Evolutionary conservation across 2,888 invertebrate species (phyloP).

Genomic region (Drosophila robusta): DNA sequence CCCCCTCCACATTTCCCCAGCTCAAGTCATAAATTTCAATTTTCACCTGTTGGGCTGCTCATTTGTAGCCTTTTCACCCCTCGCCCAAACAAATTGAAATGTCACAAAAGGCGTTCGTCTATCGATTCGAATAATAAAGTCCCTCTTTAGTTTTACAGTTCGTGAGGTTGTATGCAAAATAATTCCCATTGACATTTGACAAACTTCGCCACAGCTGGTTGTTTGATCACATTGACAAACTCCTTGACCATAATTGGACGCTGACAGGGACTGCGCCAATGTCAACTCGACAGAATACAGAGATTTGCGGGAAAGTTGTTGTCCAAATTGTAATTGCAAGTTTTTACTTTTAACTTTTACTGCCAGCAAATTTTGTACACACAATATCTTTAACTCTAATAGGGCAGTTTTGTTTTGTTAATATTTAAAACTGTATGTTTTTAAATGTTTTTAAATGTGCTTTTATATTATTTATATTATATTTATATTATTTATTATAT

Average conservation of each 20-base stretch:
- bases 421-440: no score
- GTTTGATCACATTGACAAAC: slow-evolving; percentile 5
- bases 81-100: slow-evolving; percentile 64
- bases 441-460: no score
- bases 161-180: slow-evolving; percentile 38
- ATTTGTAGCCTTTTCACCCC: neutral
- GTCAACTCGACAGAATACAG: slow-evolving; percentile 49
- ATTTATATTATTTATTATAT: no score
- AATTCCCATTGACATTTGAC: slow-evolving; percentile 53
- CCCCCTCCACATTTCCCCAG: slow-evolving; percentile 6
- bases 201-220: slow-evolving; percentile 38
- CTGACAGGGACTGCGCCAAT: slow-evolving; percentile 34
- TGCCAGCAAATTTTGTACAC: neutral
- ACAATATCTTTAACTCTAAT: neutral
- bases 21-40: slow-evolving; percentile 66
- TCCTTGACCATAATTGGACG: slow-evolving; percentile 46
- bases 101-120: slow-evolving; percentile 54
- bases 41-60: slow-evolving; percentile 60
- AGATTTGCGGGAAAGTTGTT: slow-evolving; percentile 44
- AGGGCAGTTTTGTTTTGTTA: no score
- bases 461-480: neutral
- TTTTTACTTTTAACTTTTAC: slow-evolving; percentile 23
- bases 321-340: slow-evolving; percentile 10
- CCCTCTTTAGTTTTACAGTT: slow-evolving; percentile 3
- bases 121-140: slow-evolving; percentile 20